A percentile compares a stretch with the other conserved stretches of the same genome.
Conservation (phyloP, 2,888 invertebrate genomes). For the Oscheius onirici region DNA sequence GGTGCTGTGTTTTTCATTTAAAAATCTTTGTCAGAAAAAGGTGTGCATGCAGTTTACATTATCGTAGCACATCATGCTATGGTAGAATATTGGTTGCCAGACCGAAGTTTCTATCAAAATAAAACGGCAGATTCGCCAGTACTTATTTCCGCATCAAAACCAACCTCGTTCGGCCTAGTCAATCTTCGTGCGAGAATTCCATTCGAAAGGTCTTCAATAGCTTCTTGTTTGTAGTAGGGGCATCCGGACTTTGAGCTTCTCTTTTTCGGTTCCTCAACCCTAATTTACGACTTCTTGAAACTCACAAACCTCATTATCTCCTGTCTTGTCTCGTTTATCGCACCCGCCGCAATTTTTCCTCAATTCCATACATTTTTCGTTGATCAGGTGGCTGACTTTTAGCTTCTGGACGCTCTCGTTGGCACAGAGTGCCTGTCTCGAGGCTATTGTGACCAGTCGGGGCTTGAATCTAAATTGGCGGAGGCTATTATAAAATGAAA, state of each 20-base stretch:
- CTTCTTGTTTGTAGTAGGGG: slow-evolving; percentile 78
- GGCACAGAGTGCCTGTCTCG: slow-evolving; percentile 82
- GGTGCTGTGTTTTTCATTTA: too few relatives aligned
- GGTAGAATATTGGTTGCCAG: too few relatives aligned
- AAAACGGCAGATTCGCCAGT: too few relatives aligned
- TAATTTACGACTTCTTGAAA: neutral
- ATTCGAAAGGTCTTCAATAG: slow-evolving; percentile 76
- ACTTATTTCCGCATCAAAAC: neutral
- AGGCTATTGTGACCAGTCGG: slow-evolving; percentile 64
- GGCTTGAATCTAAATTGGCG: slow-evolving; percentile 52
- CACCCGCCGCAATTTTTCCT: slow-evolving; percentile 47
- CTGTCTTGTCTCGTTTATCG: slow-evolving; percentile 29
- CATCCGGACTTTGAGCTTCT: slow-evolving; percentile 74
- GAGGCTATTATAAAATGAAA: neutral
- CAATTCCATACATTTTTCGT: slow-evolving; percentile 67
- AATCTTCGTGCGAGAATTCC: slow-evolving; percentile 73
- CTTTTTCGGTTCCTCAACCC: slow-evolving; percentile 2
- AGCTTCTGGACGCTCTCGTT: slow-evolving; percentile 80
- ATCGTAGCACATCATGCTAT: too few relatives aligned
- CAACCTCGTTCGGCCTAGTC: slow-evolving; percentile 29
- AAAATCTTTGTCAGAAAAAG: too few relatives aligned
- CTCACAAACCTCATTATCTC: slow-evolving; percentile 26
- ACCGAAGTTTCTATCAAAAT: too few relatives aligned
- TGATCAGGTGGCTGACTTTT: slow-evolving; percentile 55
- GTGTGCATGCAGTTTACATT: too few relatives aligned